phyloP scores from a whole-genome alignment of 2,888 invertebrate species.

The Parthenolecanium corni region DNA sequence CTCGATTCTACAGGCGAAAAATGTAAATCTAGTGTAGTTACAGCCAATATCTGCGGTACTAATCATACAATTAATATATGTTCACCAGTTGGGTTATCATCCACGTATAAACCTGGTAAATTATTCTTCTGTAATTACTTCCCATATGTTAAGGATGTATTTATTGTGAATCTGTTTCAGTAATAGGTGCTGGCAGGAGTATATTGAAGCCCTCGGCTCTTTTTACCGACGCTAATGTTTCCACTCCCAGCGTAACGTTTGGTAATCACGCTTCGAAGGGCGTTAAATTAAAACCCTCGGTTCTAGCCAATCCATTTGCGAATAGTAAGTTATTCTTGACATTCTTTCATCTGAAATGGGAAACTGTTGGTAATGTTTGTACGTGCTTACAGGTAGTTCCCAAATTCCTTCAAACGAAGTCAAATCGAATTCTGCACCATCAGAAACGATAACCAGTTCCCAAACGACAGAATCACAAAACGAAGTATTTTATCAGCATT shows the following conservation, averaged over 20 bases:
- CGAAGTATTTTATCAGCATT: not conserved
- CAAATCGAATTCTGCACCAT: too few relatives aligned
- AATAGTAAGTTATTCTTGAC: slow-evolving; percentile 7
- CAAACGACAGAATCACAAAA: too few relatives aligned
- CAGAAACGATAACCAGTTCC: too few relatives aligned
- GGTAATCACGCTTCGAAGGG: slow-evolving; percentile 13
- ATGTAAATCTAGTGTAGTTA: not conserved
- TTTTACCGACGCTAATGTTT: slow-evolving; percentile 15
- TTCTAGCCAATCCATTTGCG: slow-evolving; percentile 17
- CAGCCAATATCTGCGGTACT: slow-evolving; percentile 1
- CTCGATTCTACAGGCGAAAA: not conserved
- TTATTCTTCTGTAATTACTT: not conserved
- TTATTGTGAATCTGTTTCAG: not conserved
- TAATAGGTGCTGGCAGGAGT: slow-evolving; percentile 13
- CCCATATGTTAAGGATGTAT: not conserved
- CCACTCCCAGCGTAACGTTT: slow-evolving; percentile 9
- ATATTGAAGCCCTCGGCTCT: slow-evolving; percentile 19
- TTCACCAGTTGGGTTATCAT: slow-evolving; percentile 11
- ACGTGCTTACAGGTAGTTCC: too few relatives aligned
- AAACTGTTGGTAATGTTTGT: too few relatives aligned
- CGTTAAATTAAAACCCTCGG: slow-evolving; percentile 24
- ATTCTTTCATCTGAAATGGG: too few relatives aligned
- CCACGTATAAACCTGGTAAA: slow-evolving; percentile 15
- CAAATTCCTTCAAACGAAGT: too few relatives aligned
- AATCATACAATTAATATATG: slow-evolving; percentile 20